phyloP scores from a whole-genome alignment of 2,888 invertebrate genomes.

The Eupithecia inturbata region DNA sequence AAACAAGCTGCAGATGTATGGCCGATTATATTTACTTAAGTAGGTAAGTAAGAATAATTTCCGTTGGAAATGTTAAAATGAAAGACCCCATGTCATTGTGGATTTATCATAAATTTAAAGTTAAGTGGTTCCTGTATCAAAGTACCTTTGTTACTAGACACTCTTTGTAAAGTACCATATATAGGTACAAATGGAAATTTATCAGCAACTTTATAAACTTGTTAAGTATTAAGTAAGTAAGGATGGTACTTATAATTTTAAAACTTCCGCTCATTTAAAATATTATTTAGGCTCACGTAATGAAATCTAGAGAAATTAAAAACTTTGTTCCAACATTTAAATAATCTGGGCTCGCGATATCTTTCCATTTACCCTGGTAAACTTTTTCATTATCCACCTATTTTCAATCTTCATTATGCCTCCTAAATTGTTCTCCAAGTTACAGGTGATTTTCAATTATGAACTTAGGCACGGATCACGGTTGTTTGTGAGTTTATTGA shows the following conservation, averaged over 20 bases:
- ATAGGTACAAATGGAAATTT: neutral
- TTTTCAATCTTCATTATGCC: slow-evolving; percentile 33
- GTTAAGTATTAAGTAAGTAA: neutral
- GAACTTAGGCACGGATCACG: slow-evolving; percentile 11
- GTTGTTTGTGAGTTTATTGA: slow-evolving; percentile 19
- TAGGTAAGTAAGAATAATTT: neutral
- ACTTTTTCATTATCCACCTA: slow-evolving; percentile 41
- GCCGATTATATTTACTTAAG: neutral
- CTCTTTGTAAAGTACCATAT: no score
- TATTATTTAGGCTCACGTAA: slow-evolving; percentile 38
- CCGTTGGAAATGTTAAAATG: neutral
- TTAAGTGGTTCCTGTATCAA: neutral
- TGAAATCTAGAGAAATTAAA: slow-evolving; percentile 41
- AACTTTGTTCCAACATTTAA: slow-evolving; percentile 41
- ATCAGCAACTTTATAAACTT: neutral
- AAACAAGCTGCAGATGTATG: slow-evolving; percentile 17
- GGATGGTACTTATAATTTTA: neutral
- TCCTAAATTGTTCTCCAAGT: slow-evolving; percentile 31
- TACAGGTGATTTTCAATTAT: slow-evolving; percentile 33
- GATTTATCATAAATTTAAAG: neutral
- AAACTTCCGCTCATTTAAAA: slow-evolving; percentile 30
- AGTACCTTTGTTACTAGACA: neutral
- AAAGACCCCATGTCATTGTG: neutral
- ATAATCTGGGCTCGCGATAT: slow-evolving; percentile 40
- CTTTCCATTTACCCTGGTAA: slow-evolving; percentile 39